phyloP scores from a whole-genome alignment of 2,113 vertebrate species.

The Saguinus midas region DNA sequence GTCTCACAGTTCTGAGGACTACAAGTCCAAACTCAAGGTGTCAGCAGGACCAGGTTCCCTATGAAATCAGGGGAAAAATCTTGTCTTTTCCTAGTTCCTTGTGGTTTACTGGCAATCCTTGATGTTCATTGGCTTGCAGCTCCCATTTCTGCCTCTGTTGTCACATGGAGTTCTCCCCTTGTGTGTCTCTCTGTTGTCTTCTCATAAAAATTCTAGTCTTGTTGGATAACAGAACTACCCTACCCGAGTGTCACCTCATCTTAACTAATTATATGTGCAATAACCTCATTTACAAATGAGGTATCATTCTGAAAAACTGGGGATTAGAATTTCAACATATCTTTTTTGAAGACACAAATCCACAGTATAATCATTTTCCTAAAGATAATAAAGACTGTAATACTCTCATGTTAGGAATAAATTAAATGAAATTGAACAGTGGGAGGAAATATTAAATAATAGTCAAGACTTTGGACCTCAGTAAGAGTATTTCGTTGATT shows the following conservation, averaged over 20 bases:
- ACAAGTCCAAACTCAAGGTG: neutral
- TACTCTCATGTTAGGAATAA: neutral
- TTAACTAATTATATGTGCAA: neutral
- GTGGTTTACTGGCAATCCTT: neutral
- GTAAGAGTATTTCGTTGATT: neutral
- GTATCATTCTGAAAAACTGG: neutral
- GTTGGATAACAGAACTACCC: neutral
- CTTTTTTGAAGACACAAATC: neutral
- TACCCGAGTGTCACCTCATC: neutral
- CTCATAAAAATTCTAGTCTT: neutral
- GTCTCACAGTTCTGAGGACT: neutral
- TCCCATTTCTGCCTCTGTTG: neutral
- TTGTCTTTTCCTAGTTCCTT: neutral
- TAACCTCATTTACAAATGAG: neutral
- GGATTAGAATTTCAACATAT: neutral
- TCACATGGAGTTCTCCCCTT: neutral
- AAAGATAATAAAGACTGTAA: neutral
- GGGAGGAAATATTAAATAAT: neutral
- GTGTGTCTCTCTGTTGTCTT: neutral
- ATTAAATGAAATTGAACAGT: neutral
- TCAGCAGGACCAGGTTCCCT: neutral
- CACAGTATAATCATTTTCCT: neutral
- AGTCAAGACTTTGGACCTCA: neutral
- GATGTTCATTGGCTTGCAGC: neutral
- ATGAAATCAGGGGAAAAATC: neutral